Base-by-base conservation (phyloP, 37 sponge, comb jelly and placozoan genomes). In the Geodia barretti region DNA sequence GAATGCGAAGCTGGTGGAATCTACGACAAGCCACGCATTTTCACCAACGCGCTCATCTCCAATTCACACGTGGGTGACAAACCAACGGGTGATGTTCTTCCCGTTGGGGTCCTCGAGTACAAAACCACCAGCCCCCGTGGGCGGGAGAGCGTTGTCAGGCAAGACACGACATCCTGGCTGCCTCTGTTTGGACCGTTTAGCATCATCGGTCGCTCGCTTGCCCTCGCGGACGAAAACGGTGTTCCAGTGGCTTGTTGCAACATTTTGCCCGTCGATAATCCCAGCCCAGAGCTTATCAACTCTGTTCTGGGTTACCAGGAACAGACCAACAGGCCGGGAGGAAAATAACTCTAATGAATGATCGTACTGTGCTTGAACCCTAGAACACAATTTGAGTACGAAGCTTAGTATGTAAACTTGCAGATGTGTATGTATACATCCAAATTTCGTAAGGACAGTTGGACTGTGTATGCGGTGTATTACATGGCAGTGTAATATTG, bases 131-230 rank as follows among this genome's bases (percentile, higher is more conserved):
- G 72, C n/a, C 28, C 62, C 11, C 26, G 24, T 0, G 77, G 72
- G 25, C 7, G 35, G 14, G 14, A 37, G 23, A 36, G 14, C 31
- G 39, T 60, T 31, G 61, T 69, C 28, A 62, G 24, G 4, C 25
- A 60, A 8, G 63, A 21, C 20, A 21, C 54, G 9, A 64, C 73
- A 38, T 25, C 32, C 31, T 88, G 39, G 42, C 68, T 83, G 37
- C 89, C 89, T 34, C 79, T 88, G 30, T 88, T 83, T 73, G 89
- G 89, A 23, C 84, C 64, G 1, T 83, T 60, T 64, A 83, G 29
- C 38, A 72, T 88, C 30, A 42, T 78, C 21, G 79, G 68, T 26
- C 64, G 75, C 35, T 26, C 84, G 7, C 40, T 88, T 19, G 89
- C 63, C 7, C 66, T 88, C 25, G 39, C 66, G 21, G 79, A 64